Conservation (phyloP, 2,797 vertebrate species). For the Aeoliscus strigatus region DNA sequence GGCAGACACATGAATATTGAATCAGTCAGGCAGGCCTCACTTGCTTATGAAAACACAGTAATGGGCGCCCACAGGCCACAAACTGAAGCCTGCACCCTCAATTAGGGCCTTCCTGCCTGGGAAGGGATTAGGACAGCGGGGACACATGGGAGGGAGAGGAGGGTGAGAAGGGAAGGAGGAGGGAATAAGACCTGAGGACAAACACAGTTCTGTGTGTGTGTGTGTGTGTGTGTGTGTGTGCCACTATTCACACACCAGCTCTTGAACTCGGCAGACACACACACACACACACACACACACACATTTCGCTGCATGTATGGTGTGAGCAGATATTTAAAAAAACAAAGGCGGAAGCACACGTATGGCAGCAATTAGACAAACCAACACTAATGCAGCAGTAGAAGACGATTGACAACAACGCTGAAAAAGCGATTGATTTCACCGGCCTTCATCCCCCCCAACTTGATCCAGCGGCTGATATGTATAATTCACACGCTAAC, state of each 20-base stretch:
- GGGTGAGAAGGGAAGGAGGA: slow-evolving; percentile 72
- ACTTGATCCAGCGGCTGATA: slow-evolving; percentile 25
- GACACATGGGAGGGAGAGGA: slow-evolving; percentile 71
- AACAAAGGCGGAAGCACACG: slow-evolving; percentile 14
- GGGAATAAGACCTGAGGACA: slow-evolving; percentile 76
- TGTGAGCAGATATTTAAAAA: too few relatives aligned
- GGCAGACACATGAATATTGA: slow-evolving; percentile 88
- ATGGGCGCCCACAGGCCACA: slow-evolving; percentile 85
- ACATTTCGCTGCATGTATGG: slow-evolving; percentile 54
- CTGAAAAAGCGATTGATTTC: slow-evolving; percentile 29
- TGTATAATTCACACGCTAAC: slow-evolving; percentile 60
- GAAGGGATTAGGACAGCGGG: slow-evolving; percentile 81
- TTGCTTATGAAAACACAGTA: slow-evolving; percentile 88
- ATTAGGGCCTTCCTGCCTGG: slow-evolving; percentile 85
- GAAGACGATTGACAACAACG: slow-evolving; percentile 17
- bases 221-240: too few relatives aligned
- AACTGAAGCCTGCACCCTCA: slow-evolving; percentile 85
- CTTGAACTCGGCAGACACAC: slow-evolving; percentile 18
- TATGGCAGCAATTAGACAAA: slow-evolving; percentile 11
- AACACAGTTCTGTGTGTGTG: too few relatives aligned
- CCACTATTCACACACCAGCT: slow-evolving; percentile 42
- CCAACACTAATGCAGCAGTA: not conserved
- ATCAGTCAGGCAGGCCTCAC: slow-evolving; percentile 84
- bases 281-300: slow-evolving; percentile 19
- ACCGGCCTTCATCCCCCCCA: slow-evolving; percentile 13